phyloP scores from a whole-genome alignment of 2,797 vertebrate species.

The Anomalospiza imberbis region DNA sequence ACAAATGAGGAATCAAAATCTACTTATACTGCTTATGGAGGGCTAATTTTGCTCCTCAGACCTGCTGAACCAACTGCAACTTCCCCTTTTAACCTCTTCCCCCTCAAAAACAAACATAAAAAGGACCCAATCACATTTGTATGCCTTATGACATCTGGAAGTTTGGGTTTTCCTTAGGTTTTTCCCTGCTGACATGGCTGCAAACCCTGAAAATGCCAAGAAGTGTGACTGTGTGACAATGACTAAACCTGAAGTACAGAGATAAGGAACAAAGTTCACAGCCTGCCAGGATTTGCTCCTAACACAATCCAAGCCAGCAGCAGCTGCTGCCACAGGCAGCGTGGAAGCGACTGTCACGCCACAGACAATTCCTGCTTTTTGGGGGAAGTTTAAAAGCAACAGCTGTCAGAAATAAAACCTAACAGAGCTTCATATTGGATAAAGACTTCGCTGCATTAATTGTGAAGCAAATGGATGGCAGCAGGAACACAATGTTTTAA shows the following conservation, averaged over 20 bases:
- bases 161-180: background rate
- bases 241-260: background rate
- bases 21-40: rapidly evolving
- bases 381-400: background rate
- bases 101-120: background rate
- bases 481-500: background rate
- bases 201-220: background rate
- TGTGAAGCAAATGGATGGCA: background rate
- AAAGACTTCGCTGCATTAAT: background rate
- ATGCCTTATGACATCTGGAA: background rate
- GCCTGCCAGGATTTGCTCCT: background rate
- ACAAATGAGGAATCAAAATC: background rate
- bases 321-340: background rate
- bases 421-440: background rate
- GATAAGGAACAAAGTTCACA: slow-evolving; percentile 16
- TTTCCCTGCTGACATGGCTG: background rate
- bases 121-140: background rate
- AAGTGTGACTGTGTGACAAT: background rate
- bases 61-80: background rate
- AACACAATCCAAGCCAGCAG: background rate
- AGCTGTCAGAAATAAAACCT: background rate
- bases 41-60: background rate
- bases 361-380: background rate
- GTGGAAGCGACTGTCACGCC: background rate
- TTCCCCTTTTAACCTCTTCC: background rate